Evolutionary conservation across 1,140 invertebrate species (phyloP).

Genomic region (Aphis craccivora): DNA sequence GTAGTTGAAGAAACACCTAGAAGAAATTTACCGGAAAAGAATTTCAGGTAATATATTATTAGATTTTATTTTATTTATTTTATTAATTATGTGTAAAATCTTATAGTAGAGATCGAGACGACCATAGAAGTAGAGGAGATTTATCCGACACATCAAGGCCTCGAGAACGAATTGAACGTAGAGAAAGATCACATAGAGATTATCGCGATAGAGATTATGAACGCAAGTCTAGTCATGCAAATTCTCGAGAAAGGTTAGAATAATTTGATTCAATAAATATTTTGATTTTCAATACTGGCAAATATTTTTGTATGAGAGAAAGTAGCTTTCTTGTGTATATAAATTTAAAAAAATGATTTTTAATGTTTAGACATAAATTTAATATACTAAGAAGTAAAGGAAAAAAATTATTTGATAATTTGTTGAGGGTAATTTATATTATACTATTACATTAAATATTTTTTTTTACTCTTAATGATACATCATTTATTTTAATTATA

Average conservation of each 20-base stretch:
- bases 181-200: conserved; percentile 53
- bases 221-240: conserved; percentile 27
- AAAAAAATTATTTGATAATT: not conserved
- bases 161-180: conserved; percentile 48
- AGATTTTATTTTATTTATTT: not conserved
- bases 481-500: too few relatives aligned
- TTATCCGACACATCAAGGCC: not conserved
- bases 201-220: conserved; percentile 57
- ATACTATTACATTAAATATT: not conserved
- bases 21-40: conserved; percentile 65
- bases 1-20: conserved; percentile 64
- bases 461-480: not conserved
- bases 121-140: conserved; percentile 62
- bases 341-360: not conserved
- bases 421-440: not conserved
- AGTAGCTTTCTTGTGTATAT: not conserved
- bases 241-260: conserved; percentile 41
- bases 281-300: not conserved
- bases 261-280: not conserved
- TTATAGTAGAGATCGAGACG: conserved; percentile 68
- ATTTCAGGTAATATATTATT: conserved; percentile 64
- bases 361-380: not conserved
- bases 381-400: too few relatives aligned
- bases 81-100: conserved; percentile 63
- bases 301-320: not conserved